Percentiles rank a stretch among this genome's conserved stretches.
These are phyloP conservation scores for Ceraclea dissimilis DNA, from an alignment of 2,888 invertebrate species.

Conservation along the genomic window DNA sequence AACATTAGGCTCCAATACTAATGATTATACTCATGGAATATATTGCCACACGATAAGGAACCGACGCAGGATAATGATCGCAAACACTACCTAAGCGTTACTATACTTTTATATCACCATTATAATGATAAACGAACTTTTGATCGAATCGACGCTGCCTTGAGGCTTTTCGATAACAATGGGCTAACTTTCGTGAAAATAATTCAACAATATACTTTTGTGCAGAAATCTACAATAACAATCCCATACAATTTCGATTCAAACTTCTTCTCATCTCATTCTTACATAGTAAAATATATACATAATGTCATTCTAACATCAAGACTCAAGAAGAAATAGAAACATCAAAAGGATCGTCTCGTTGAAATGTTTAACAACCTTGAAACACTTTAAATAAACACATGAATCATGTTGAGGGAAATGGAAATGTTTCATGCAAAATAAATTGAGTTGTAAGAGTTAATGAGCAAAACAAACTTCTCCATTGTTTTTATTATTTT, in stretches of 20 bases:
- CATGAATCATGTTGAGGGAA: no score
- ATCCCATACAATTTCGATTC: neutral
- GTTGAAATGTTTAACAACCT: no score
- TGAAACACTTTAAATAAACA: no score
- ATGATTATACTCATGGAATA: neutral
- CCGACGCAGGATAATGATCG: constrained; percentile 10
- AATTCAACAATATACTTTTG: neutral
- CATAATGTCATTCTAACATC: neutral
- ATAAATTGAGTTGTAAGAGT: no score
- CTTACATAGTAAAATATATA: no score
- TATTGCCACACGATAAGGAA: constrained; percentile 12
- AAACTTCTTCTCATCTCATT: neutral
- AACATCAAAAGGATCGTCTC: no score
- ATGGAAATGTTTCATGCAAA: no score
- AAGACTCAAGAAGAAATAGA: neutral
- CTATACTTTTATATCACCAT: constrained; percentile 4
- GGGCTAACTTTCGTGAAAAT: neutral
- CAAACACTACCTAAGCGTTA: constrained; percentile 1
- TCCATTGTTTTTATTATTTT: no score
- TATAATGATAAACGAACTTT: constrained; percentile 5
- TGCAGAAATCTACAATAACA: neutral
- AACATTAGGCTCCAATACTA: neutral
- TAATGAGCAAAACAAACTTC: no score
- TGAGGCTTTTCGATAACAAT: neutral
- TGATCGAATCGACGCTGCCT: constrained; percentile 2